phyloP scores from a whole-genome alignment of 2,888 invertebrate species.

The Steinernema carpocapsae region DNA sequence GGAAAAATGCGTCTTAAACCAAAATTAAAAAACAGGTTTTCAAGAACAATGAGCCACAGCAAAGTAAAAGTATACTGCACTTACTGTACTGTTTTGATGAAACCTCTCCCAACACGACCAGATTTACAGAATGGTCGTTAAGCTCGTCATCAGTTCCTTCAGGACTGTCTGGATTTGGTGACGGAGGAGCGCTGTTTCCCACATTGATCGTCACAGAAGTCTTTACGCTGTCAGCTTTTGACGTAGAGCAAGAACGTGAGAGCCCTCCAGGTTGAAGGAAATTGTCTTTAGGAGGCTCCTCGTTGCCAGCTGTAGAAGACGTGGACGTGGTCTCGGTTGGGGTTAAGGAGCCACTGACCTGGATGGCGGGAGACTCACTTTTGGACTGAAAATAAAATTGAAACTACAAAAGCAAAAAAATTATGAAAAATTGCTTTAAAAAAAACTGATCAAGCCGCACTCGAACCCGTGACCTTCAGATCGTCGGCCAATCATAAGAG shows the following conservation, averaged over 20 bases:
- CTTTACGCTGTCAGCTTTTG: background rate
- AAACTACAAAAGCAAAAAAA: too few relatives aligned
- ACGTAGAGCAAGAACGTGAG: conserved; percentile 7
- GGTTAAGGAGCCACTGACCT: conserved; percentile 7
- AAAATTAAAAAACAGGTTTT: background rate
- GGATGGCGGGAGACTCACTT: conserved; percentile 19
- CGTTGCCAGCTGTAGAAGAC: background rate
- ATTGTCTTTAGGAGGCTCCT: background rate
- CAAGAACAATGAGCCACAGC: background rate
- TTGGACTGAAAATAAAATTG: background rate
- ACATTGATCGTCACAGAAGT: background rate
- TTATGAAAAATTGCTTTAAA: too few relatives aligned
- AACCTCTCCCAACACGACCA: conserved; percentile 65
- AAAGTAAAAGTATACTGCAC: conserved; percentile 1
- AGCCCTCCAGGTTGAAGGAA: conserved; percentile 4
- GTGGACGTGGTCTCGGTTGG: background rate
- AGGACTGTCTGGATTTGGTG: conserved; percentile 13
- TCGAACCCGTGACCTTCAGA: too few relatives aligned
- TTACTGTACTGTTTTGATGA: conserved; percentile 49
- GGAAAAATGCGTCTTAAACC: background rate
- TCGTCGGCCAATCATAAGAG: too few relatives aligned
- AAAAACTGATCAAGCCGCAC: too few relatives aligned
- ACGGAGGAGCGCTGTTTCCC: conserved; percentile 6
- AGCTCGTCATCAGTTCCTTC: conserved; percentile 59
- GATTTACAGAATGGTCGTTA: conserved; percentile 63